phyloP scores from a whole-genome alignment of 2,888 invertebrate genomes.

The Galeruca laticollis region DNA sequence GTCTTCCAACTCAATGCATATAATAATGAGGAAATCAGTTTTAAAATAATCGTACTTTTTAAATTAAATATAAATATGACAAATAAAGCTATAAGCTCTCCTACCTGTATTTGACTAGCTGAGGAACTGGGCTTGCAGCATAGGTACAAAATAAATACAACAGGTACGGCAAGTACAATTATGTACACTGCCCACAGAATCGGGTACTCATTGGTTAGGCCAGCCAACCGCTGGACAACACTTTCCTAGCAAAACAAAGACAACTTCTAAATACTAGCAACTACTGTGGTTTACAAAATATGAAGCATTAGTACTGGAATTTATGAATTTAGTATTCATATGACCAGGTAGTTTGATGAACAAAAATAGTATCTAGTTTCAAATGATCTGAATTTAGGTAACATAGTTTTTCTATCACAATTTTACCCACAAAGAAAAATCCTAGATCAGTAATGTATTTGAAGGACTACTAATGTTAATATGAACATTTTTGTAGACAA shows the following conservation, averaged over 20 bases:
- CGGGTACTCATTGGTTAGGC: conserved; percentile 86
- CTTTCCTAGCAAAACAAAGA: conserved; percentile 75
- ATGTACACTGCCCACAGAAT: conserved; percentile 92
- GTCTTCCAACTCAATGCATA: too few species aligned
- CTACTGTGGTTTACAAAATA: neutral
- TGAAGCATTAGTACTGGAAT: neutral
- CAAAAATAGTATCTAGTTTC: too few species aligned
- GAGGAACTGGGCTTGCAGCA: conserved; percentile 75
- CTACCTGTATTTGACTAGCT: conserved; percentile 38
- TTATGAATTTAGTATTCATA: too few species aligned
- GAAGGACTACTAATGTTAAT: too few species aligned
- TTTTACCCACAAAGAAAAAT: too few species aligned
- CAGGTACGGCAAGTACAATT: conserved; percentile 80
- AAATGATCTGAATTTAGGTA: too few species aligned
- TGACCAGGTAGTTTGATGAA: too few species aligned
- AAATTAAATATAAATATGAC: neutral
- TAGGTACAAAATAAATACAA: conserved; percentile 84
- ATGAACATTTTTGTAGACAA: too few species aligned
- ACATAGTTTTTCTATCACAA: too few species aligned
- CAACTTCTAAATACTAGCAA: conserved; percentile 33
- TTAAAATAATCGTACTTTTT: neutral
- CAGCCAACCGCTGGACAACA: conserved; percentile 79
- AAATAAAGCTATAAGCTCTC: neutral
- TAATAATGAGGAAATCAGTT: too few species aligned
- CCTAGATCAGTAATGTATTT: too few species aligned